These are phyloP conservation scores for Ophion slaviceki DNA, from an alignment of 2,888 invertebrate species.

Conservation along the genomic window DNA sequence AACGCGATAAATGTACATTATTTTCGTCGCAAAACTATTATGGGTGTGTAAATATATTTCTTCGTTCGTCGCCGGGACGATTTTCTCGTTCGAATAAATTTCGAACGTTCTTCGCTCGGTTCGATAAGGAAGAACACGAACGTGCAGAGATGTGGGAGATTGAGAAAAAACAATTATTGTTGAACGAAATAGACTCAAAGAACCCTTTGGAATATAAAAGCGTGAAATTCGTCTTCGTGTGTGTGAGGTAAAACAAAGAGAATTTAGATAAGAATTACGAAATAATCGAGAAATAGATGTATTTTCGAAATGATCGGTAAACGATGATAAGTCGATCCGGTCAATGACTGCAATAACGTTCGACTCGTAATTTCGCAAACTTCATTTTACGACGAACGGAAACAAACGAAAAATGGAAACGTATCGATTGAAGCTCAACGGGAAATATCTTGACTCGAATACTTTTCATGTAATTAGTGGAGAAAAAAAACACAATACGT, in stretches of 20 bases:
- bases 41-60: conserved; percentile 58
- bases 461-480: conserved; percentile 43
- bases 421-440: conserved; percentile 31
- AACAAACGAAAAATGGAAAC: background rate
- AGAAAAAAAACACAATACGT: conserved; percentile 17
- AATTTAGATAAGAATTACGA: background rate
- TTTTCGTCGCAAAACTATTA: conserved; percentile 53
- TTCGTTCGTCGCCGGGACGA: conserved; percentile 36
- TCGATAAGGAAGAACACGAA: no score
- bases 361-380: background rate
- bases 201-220: background rate
- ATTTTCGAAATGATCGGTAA: conserved; percentile 5
- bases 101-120: background rate
- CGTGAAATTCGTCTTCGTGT: background rate
- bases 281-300: background rate
- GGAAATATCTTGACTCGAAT: conserved; percentile 42
- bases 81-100: background rate
- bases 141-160: background rate
- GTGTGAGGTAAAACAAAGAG: background rate
- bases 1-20: conserved; percentile 45
- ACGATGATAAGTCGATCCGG: background rate
- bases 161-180: background rate
- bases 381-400: background rate
- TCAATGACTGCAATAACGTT: background rate
- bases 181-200: background rate